These are phyloP conservation scores for Clivina fossor DNA, from an alignment of 2,888 invertebrate species.

Conservation along the genomic window DNA sequence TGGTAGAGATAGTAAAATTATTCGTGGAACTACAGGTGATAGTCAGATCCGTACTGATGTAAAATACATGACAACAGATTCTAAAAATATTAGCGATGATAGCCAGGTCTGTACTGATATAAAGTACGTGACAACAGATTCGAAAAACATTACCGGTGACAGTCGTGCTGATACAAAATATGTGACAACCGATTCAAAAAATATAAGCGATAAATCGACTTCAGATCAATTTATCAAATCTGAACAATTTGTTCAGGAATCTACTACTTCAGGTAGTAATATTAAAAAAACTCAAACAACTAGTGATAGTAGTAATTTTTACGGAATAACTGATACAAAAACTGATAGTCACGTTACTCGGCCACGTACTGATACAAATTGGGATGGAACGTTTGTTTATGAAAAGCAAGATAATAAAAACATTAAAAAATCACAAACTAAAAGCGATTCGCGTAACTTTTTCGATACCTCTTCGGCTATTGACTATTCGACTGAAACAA, in stretches of 20 bases:
- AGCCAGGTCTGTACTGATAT: too few species aligned
- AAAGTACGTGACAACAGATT: too few species aligned
- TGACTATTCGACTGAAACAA: constrained; percentile 19
- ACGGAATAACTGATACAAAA: background rate
- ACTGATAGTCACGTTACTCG: background rate
- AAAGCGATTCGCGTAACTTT: constrained; percentile 36
- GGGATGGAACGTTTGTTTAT: constrained; percentile 39
- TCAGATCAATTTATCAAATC: constrained; percentile 1
- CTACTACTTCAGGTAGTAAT: background rate
- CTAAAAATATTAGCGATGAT: background rate
- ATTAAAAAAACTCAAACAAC: constrained; percentile 1
- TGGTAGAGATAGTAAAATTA: background rate
- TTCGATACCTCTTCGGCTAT: constrained; percentile 29
- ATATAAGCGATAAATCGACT: background rate
- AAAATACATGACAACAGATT: too few species aligned
- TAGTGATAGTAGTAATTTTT: background rate
- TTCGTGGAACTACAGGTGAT: background rate
- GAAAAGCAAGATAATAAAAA: constrained; percentile 37
- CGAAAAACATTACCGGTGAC: background rate
- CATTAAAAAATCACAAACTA: constrained; percentile 7
- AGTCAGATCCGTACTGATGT: background rate
- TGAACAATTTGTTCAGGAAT: constrained; percentile 1
- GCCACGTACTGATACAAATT: constrained; percentile 35
- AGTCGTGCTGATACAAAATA: too few species aligned
- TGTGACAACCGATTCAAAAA: too few species aligned